These are phyloP conservation scores for Stigmatopora argus DNA, from an alignment of 2,113 vertebrate genomes.

Conservation along the genomic window DNA sequence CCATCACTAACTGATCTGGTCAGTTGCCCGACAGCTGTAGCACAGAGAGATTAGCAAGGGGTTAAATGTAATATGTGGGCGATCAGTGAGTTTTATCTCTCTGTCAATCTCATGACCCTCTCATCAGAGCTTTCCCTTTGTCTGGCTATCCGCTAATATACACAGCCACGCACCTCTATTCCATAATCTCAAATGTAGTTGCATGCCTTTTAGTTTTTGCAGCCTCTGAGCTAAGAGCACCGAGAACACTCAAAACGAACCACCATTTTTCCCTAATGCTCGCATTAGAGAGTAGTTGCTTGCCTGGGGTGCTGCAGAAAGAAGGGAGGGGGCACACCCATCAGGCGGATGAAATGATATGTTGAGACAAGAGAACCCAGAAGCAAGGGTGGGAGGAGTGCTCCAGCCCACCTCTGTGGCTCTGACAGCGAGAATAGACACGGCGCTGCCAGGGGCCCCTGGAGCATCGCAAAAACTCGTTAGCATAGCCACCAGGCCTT, in stretches of 20 bases:
- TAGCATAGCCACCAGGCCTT: slow-evolving; percentile 60
- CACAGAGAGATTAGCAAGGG: slow-evolving; percentile 55
- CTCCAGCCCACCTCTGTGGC: slow-evolving; percentile 43
- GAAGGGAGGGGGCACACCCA: slow-evolving; percentile 35
- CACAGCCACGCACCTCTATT: slow-evolving; percentile 36
- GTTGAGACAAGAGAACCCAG: slow-evolving; percentile 49
- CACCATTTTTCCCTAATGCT: slow-evolving; percentile 37
- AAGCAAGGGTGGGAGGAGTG: slow-evolving; percentile 35
- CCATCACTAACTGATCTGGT: slow-evolving; percentile 34
- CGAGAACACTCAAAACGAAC: slow-evolving; percentile 29
- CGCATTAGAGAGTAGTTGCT: slow-evolving; percentile 46
- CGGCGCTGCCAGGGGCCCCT: slow-evolving; percentile 28
- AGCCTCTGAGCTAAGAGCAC: slow-evolving; percentile 25
- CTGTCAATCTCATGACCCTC: slow-evolving; percentile 48
- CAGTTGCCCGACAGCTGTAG: slow-evolving; percentile 51
- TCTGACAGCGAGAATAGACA: slow-evolving; percentile 42
- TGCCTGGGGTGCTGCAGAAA: slow-evolving; percentile 48
- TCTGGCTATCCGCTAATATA: slow-evolving; percentile 25
- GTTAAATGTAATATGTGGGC: slow-evolving; percentile 59
- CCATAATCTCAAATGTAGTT: slow-evolving; percentile 49
- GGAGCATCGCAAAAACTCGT: slow-evolving; percentile 50
- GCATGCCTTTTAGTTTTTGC: slow-evolving; percentile 43
- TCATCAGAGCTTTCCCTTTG: slow-evolving; percentile 33
- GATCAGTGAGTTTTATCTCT: slow-evolving; percentile 54
- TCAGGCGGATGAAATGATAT: slow-evolving; percentile 58